Conservation (phyloP, 2,113 vertebrate genomes). For the Willisornis vidua region DNA sequence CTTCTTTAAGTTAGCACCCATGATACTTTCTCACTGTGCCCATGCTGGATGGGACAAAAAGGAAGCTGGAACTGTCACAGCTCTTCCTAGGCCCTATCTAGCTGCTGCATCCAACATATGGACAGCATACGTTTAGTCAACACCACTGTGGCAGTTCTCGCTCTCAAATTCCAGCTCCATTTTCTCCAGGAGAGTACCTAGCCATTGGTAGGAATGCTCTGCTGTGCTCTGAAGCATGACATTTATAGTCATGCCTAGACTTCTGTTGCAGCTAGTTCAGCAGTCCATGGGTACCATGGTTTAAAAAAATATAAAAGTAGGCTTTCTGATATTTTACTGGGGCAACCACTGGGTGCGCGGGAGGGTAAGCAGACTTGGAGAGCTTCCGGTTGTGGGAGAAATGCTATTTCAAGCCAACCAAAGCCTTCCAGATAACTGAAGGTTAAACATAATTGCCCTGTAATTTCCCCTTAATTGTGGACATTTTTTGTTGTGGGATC, state of each 20-base stretch:
- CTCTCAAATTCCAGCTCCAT: neutral
- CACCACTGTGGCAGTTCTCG: neutral
- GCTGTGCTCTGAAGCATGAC: neutral
- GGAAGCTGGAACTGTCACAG: neutral
- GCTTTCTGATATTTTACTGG: neutral
- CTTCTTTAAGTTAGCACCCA: neutral
- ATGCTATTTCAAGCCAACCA: neutral
- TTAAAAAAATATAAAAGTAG: neutral
- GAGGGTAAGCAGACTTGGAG: neutral
- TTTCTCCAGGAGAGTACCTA: neutral
- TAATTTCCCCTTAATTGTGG: neutral
- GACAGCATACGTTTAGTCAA: neutral
- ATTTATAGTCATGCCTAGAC: neutral
- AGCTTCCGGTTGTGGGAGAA: neutral
- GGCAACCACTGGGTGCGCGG: neutral
- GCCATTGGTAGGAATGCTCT: neutral
- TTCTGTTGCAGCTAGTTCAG: neutral
- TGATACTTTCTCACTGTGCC: neutral
- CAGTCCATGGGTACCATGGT: neutral
- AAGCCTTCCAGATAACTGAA: neutral
- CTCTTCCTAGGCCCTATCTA: neutral
- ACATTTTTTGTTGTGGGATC: neutral
- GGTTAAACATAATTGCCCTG: neutral
- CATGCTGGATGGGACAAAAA: neutral
- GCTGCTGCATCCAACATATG: neutral